Conservation (phyloP, 1,140 invertebrate genomes). For the Pinna nobilis region DNA sequence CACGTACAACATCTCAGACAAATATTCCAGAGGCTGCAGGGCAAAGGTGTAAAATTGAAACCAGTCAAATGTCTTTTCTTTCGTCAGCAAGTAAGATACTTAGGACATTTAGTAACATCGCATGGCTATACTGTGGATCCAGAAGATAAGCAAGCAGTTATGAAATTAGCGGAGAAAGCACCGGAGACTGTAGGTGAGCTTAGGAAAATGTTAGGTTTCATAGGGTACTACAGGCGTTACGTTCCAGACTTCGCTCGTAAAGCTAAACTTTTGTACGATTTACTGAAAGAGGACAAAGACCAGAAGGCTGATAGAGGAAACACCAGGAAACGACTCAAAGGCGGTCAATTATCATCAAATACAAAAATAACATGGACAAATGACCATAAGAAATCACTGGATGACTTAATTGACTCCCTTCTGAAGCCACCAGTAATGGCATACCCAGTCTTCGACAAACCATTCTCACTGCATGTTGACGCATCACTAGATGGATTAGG, state of each 20-base stretch:
- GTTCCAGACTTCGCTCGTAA: constrained; percentile 65
- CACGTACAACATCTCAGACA: constrained; percentile 51
- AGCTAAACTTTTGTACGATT: constrained; percentile 16
- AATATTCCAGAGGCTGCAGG: constrained; percentile 9
- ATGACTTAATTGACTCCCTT: constrained; percentile 8
- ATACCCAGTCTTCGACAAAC: constrained; percentile 16
- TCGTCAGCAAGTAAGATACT: neutral
- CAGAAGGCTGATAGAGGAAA: no score
- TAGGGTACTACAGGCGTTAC: constrained; percentile 71
- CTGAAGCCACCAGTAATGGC: constrained; percentile 25
- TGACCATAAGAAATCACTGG: neutral
- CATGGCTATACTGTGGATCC: constrained; percentile 65
- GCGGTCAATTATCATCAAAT: constrained; percentile 19
- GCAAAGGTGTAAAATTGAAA: neutral
- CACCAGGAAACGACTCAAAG: neutral
- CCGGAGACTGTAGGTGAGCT: constrained; percentile 62
- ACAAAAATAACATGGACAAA: constrained; percentile 5
- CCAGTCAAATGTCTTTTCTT: neutral
- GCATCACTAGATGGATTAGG: constrained; percentile 35
- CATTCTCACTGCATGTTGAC: constrained; percentile 58
- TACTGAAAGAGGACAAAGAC: neutral
- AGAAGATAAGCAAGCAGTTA: constrained; percentile 60
- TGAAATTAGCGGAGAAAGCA: neutral
- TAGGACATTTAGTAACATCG: constrained; percentile 34
- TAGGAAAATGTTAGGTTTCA: constrained; percentile 74